Evolutionary conservation across 2,797 vertebrate species (phyloP).

Genomic region (Odontamblyopus lacepedii): DNA sequence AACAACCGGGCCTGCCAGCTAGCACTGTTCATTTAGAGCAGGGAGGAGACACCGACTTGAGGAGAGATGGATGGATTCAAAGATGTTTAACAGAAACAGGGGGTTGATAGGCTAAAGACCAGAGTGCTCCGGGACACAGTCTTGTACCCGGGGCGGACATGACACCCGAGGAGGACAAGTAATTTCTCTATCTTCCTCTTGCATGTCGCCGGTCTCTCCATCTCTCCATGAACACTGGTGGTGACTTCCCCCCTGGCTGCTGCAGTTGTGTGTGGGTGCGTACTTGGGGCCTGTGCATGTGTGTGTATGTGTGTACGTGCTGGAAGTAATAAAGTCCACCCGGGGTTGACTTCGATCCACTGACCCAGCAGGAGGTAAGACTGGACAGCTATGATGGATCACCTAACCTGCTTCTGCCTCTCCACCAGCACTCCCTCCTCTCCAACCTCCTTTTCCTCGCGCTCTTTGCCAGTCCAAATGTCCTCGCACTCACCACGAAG

Average conservation of each 20-base stretch:
- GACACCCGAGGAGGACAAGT: slow-evolving; percentile 71
- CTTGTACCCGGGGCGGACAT: slow-evolving; percentile 65
- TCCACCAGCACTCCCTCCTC: slow-evolving; percentile 60
- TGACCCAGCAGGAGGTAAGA: slow-evolving; percentile 87
- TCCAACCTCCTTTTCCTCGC: slow-evolving; percentile 62
- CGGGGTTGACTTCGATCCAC: slow-evolving; percentile 86
- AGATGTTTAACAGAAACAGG: slow-evolving; percentile 68
- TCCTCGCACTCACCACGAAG: slow-evolving; percentile 63
- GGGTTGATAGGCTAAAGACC: slow-evolving; percentile 77
- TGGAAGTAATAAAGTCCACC: slow-evolving; percentile 92
- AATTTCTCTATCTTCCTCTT: slow-evolving; percentile 77
- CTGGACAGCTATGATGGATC: slow-evolving; percentile 94
- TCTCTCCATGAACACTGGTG: slow-evolving; percentile 68
- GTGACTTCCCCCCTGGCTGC: slow-evolving; percentile 73
- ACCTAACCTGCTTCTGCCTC: slow-evolving; percentile 80
- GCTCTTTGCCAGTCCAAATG: slow-evolving; percentile 72
- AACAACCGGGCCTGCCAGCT: slow-evolving; percentile 88
- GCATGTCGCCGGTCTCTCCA: slow-evolving; percentile 61
- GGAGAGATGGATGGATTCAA: slow-evolving; percentile 63
- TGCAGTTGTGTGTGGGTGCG: slow-evolving; percentile 20
- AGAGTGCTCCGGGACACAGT: slow-evolving; percentile 62
- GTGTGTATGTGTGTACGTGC: slow-evolving; percentile 67
- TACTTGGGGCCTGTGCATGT: slow-evolving; percentile 12
- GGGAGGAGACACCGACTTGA: slow-evolving; percentile 74
- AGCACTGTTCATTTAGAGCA: slow-evolving; percentile 89